phyloP scores from a whole-genome alignment of 2,113 vertebrate species.

The Brachionichthys hirsutus region DNA sequence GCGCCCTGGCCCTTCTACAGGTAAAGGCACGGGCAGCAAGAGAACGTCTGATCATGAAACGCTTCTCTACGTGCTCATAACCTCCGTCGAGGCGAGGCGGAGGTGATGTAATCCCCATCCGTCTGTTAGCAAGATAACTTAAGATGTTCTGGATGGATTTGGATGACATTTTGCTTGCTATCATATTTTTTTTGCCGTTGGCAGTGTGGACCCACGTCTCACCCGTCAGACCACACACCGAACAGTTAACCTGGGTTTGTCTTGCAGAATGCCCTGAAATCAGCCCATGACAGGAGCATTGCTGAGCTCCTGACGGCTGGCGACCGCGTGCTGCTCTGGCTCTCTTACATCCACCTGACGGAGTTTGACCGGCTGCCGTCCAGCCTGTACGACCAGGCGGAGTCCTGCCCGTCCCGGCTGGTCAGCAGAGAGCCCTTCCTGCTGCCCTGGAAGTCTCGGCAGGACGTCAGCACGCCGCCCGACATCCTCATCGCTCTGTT shows the following conservation, averaged over 20 bases:
- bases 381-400: conserved; percentile 84
- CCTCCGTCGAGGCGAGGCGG: too few species aligned
- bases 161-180: too few species aligned
- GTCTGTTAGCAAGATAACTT: too few species aligned
- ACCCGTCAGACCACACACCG: background rate
- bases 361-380: conserved; percentile 87
- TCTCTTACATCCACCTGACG: conserved; percentile 89
- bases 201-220: background rate
- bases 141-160: too few species aligned
- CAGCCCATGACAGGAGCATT: conserved; percentile 50
- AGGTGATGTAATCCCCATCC: too few species aligned
- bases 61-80: too few species aligned
- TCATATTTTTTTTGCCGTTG: background rate
- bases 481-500: conserved; percentile 84
- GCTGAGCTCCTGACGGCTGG: conserved; percentile 37
- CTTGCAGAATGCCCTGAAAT: conserved; percentile 84
- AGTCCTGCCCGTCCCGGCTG: conserved; percentile 84
- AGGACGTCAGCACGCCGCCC: conserved; percentile 82
- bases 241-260: too few species aligned
- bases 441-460: conserved; percentile 84
- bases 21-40: conserved; percentile 74
- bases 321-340: conserved; percentile 90
- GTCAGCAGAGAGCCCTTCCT: conserved; percentile 84
- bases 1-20: conserved; percentile 86
- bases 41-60: too few species aligned